A percentile compares a stretch with the other conserved stretches of the same genome.
phyloP scores from a whole-genome alignment of 2,113 vertebrate species.

The Lamprologus sp. region DNA sequence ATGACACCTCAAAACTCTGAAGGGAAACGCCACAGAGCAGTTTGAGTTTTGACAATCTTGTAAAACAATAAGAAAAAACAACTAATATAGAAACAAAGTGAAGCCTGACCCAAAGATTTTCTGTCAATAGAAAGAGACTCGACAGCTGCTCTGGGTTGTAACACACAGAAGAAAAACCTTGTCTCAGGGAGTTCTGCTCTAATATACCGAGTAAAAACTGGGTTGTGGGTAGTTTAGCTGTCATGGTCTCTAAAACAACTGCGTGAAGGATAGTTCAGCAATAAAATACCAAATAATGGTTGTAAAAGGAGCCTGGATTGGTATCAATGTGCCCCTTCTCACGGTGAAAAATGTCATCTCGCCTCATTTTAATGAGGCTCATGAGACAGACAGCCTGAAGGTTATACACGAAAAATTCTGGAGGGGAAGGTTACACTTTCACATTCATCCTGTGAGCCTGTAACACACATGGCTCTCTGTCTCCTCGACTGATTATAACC shows the following conservation, averaged over 20 bases:
- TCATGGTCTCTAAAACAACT: not conserved
- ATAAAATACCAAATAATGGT: not conserved
- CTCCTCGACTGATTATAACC: not conserved
- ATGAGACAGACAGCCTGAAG: constrained; percentile 9
- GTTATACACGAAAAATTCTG: not conserved
- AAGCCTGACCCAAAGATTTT: not conserved
- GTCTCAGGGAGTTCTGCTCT: not conserved
- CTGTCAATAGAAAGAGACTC: not conserved
- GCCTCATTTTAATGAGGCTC: constrained; percentile 17
- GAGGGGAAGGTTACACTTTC: not conserved
- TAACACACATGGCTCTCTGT: not conserved
- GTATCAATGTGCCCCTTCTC: not conserved
- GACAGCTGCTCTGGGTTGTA: not conserved
- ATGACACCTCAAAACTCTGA: not conserved
- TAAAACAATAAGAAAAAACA: not conserved
- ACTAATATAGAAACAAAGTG: not conserved
- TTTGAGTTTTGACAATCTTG: not conserved
- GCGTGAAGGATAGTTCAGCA: not conserved
- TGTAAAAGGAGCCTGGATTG: not conserved
- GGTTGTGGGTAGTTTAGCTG: not conserved
- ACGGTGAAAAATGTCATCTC: not conserved
- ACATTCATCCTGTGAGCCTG: not conserved
- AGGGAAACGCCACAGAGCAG: not conserved
- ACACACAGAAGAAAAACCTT: not conserved
- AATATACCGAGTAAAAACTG: not conserved